A percentile compares a stretch with the other conserved stretches of the same genome.
Evolutionary conservation across 2,888 invertebrate species (phyloP).

Genomic region (Platycheirus albimanus): DNA sequence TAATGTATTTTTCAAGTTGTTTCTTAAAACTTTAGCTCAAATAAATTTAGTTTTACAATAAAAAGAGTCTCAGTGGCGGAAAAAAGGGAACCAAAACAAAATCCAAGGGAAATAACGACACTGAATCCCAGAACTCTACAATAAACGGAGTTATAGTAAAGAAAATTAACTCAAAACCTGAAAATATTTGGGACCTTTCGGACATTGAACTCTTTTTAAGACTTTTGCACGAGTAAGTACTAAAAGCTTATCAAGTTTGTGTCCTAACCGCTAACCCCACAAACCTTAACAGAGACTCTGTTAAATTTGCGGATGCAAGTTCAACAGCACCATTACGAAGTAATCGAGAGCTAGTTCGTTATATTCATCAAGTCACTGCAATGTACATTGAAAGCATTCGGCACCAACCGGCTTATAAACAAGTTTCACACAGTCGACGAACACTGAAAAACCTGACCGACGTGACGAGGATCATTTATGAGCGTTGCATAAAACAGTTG

Average conservation of each 20-base stretch:
- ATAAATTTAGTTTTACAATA: not conserved
- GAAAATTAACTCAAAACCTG: constrained; percentile 77
- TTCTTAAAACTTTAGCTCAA: no score
- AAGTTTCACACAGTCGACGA: constrained; percentile 79
- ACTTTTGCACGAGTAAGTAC: constrained; percentile 79
- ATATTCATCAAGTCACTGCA: constrained; percentile 82
- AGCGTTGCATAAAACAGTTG: constrained; percentile 83
- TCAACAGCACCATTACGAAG: constrained; percentile 83
- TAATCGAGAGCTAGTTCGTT: constrained; percentile 84
- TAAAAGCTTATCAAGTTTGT: not conserved
- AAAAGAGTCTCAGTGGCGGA: constrained; percentile 47
- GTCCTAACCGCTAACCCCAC: no score
- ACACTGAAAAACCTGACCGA: constrained; percentile 79
- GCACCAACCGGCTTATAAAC: constrained; percentile 79
- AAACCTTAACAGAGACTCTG: constrained; percentile 81
- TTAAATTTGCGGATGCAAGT: constrained; percentile 83
- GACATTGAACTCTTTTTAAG: constrained; percentile 79
- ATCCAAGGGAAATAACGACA: constrained; percentile 73
- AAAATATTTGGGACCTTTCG: constrained; percentile 80
- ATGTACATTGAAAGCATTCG: constrained; percentile 78
- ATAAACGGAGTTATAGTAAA: constrained; percentile 78
- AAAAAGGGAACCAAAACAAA: constrained; percentile 75
- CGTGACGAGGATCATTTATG: constrained; percentile 80
- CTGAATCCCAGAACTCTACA: constrained; percentile 76
- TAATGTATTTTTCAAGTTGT: no score